phyloP scores from a whole-genome alignment of 2,888 invertebrate species.

The Doris montereyensis region DNA sequence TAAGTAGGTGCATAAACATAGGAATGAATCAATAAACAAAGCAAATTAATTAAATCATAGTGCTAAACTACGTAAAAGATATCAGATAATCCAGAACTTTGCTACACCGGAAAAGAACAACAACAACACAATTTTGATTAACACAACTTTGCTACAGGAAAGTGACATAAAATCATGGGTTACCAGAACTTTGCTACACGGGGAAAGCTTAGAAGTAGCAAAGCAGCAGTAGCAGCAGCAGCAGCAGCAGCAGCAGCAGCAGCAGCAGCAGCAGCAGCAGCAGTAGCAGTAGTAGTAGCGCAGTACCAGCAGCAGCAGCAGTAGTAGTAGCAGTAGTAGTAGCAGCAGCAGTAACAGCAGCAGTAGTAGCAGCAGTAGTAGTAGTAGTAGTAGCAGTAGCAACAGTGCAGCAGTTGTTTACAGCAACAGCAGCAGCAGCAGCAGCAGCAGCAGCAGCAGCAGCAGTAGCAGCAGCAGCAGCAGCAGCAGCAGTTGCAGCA shows the following conservation, averaged over 20 bases:
- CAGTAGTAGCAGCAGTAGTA: neutral
- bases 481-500: no score
- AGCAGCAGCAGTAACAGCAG: neutral
- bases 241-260: neutral
- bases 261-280: neutral
- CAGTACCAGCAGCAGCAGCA: constrained; percentile 18
- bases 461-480: no score
- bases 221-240: neutral
- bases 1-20: no score
- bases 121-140: no score
- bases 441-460: neutral
- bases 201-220: neutral
- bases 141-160: no score
- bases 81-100: no score
- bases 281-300: constrained; percentile 3
- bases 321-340: constrained; percentile 5
- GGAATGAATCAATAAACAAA: no score
- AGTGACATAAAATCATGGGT: no score
- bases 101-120: no score
- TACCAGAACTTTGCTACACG: no score
- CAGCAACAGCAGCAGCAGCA: neutral
- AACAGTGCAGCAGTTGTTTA: neutral
- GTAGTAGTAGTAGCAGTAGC: neutral
- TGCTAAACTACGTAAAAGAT: no score
- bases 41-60: no score